Conservation (phyloP, 2,888 invertebrate genomes). For the Limnephilus lunatus region DNA sequence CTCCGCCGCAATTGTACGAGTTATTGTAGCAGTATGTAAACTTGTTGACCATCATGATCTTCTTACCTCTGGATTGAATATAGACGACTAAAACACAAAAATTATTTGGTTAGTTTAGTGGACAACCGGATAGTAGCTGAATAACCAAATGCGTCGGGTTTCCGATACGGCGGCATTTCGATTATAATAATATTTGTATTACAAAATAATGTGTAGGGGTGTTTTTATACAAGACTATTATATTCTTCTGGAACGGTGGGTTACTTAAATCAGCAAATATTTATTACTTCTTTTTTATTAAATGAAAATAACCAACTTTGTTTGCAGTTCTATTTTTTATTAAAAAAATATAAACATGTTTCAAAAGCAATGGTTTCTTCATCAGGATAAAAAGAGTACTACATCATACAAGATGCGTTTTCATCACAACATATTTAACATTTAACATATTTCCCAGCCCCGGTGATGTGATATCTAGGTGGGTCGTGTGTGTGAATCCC, state of each 20-base stretch:
- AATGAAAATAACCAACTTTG: too few relatives aligned
- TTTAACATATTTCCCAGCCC: too few relatives aligned
- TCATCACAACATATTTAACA: too few relatives aligned
- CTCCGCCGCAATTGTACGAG: background rate
- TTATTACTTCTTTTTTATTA: too few relatives aligned
- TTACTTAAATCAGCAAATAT: too few relatives aligned
- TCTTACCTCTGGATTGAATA: slow-evolving; percentile 67
- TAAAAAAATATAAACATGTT: too few relatives aligned
- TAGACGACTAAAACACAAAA: background rate
- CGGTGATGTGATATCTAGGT: too few relatives aligned
- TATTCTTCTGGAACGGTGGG: background rate
- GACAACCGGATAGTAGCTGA: too few relatives aligned
- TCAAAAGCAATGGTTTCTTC: too few relatives aligned
- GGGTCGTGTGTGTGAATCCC: too few relatives aligned
- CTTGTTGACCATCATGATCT: slow-evolving; percentile 68
- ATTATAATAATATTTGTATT: background rate
- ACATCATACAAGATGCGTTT: background rate
- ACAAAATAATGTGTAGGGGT: background rate
- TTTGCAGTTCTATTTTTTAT: too few relatives aligned
- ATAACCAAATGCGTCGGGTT: background rate
- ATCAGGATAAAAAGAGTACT: too few relatives aligned
- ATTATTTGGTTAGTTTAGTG: background rate
- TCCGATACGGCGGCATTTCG: background rate
- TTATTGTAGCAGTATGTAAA: slow-evolving; percentile 67
- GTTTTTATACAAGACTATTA: background rate